phyloP scores from a whole-genome alignment of 2,797 vertebrate species.

The Gobio occitaniae region DNA sequence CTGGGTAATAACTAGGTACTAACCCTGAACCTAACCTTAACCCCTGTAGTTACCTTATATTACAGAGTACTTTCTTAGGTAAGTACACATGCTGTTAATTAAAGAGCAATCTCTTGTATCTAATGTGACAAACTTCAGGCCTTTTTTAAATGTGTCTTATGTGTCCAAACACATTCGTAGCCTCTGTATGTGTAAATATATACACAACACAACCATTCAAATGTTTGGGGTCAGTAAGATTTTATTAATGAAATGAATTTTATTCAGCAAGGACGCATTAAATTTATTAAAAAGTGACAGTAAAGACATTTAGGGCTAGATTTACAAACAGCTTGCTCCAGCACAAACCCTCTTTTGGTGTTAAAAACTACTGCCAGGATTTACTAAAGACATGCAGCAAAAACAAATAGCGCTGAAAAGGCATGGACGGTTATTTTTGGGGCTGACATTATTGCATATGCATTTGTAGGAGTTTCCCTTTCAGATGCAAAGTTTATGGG shows the following conservation, averaged over 20 bases:
- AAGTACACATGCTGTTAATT: neutral
- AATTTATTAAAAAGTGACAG: neutral
- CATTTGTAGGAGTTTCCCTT: too few relatives aligned
- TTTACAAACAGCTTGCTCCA: too few relatives aligned
- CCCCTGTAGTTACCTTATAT: neutral
- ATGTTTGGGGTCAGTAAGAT: neutral
- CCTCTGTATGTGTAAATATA: neutral
- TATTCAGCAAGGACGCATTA: neutral
- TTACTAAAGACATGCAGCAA: too few relatives aligned
- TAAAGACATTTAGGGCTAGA: neutral
- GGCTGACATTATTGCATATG: too few relatives aligned
- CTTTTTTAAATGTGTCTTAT: neutral
- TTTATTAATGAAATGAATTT: neutral
- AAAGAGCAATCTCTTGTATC: neutral
- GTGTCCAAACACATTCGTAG: neutral
- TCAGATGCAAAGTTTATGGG: too few relatives aligned
- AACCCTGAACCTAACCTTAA: neutral
- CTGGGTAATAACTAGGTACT: neutral
- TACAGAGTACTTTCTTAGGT: neutral
- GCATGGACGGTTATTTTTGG: too few relatives aligned
- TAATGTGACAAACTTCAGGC: neutral
- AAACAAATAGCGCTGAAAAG: too few relatives aligned
- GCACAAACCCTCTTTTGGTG: too few relatives aligned
- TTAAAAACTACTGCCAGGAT: too few relatives aligned
- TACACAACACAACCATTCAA: too few relatives aligned